These are phyloP conservation scores for Pomacea maculata DNA, from an alignment of 1,140 invertebrate species.

Conservation along the genomic window DNA sequence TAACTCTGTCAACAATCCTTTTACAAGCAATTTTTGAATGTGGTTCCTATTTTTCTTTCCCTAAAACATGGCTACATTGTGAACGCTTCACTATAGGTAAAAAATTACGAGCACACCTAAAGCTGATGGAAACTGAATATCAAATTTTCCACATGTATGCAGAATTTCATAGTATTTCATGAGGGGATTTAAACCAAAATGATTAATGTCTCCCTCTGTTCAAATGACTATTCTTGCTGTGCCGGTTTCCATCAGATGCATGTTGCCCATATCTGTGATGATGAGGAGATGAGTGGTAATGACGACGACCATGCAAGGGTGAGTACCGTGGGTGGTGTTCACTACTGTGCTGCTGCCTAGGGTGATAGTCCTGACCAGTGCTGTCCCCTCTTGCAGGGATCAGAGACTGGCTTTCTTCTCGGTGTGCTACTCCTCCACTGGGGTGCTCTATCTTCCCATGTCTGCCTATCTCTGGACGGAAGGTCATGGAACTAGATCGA, in stretches of 20 bases:
- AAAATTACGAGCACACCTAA: no score
- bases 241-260: conserved; percentile 2
- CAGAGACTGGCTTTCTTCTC: neutral
- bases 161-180: no score
- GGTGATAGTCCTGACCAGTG: neutral
- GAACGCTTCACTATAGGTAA: no score
- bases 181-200: no score
- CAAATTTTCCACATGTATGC: no score
- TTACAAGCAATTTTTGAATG: no score
- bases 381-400: neutral
- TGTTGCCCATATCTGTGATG: neutral
- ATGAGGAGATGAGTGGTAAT: conserved; percentile 2
- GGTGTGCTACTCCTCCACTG: neutral
- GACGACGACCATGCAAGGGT: neutral
- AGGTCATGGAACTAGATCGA: no score
- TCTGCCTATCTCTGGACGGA: neutral
- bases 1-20: no score
- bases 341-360: conserved; percentile 1
- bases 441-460: neutral
- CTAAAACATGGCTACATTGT: no score
- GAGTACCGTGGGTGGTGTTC: conserved; percentile 4
- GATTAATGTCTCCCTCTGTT: neutral
- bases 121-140: no score
- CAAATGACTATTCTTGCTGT: neutral
- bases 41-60: no score